Evolutionary conservation across 2,113 vertebrate genomes (phyloP), one percentile per base, ranked within the genome.

Genomic region (Phalacrocorax carbo): DNA sequence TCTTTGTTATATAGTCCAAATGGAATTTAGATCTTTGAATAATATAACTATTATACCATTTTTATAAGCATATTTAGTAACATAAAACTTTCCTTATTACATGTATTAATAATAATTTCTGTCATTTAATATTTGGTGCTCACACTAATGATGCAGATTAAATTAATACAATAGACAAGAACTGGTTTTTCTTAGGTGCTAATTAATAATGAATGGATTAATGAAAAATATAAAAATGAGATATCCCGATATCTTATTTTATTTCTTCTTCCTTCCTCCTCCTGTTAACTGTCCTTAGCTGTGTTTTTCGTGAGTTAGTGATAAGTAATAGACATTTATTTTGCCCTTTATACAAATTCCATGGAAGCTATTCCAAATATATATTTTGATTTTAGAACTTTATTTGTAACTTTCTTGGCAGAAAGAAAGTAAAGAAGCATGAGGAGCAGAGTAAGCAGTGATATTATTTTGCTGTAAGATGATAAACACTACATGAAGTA

Each of bases 151-250:
- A 93, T 90, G 15, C 38, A 88, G 88, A 90, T 91, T 46, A 90
- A 88, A 96, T 94, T 89, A 93, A 92, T 93, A 69, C 20, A 80
- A 61, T 36, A 81, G 75, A 83, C 15, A 60, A 84, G 51, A 72
- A 22, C 15, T n/a, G 10, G 4, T 79, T 95, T 96, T 79, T 95
- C 84, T 96, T 65, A 65, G 61, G 36, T 84, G 21, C 61, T 85
- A 94, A 94, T 94, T 70, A 96, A 88, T 94, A 90, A 48, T 27
- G 10, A 64, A 58, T 86, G 57, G 34, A 90, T 95, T 68, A 94
- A 95, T 96, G 82, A 82, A 62, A 95, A 83, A 78, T 23, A 46
- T 8, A 85, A 84, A 79, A 83, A 79, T n/a, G 2, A 84, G 13
- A 36, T 76, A 70, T 73, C 60, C 9, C 10, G 84, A 54, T 80